Percentiles rank a stretch among this genome's conserved stretches.
These are phyloP conservation scores for Fratercula arctica DNA, from an alignment of 2,797 vertebrate species.

Conservation along the genomic window DNA sequence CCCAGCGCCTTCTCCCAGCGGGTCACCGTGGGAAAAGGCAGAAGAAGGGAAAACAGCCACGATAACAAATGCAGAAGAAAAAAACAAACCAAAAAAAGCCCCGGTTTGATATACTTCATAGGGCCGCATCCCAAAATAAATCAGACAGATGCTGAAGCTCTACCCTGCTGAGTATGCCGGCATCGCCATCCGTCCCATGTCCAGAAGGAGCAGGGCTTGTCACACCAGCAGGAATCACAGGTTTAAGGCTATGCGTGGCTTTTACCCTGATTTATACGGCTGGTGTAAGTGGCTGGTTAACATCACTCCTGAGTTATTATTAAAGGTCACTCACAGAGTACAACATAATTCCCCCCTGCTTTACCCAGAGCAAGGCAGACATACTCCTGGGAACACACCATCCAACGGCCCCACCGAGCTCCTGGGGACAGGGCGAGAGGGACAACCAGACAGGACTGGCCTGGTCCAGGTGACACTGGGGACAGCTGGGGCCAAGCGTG, in stretches of 20 bases:
- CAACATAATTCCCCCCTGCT: not conserved
- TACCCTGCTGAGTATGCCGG: accelerated
- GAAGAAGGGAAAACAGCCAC: not conserved
- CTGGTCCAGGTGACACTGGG: not conserved
- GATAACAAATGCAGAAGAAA: not conserved
- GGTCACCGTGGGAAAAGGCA: not conserved
- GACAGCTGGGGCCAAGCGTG: not conserved
- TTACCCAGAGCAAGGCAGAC: accelerated
- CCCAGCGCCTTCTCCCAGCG: accelerated
- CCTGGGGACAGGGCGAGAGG: not conserved
- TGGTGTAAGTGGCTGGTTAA: not conserved
- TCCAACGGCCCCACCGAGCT: not conserved
- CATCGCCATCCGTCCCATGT: not conserved
- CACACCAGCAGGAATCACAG: not conserved
- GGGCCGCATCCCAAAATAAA: not conserved
- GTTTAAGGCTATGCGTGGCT: not conserved
- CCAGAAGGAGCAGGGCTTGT: not conserved
- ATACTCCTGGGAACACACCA: not conserved
- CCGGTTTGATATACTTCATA: not conserved
- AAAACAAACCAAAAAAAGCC: not conserved
- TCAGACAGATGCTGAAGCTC: not conserved
- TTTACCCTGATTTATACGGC: not conserved
- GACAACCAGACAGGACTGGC: not conserved
- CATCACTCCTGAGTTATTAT: not conserved
- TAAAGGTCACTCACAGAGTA: not conserved